Evolutionary conservation across 2,797 vertebrate species (phyloP).

Genomic region (Neosilurus hyrtlii): DNA sequence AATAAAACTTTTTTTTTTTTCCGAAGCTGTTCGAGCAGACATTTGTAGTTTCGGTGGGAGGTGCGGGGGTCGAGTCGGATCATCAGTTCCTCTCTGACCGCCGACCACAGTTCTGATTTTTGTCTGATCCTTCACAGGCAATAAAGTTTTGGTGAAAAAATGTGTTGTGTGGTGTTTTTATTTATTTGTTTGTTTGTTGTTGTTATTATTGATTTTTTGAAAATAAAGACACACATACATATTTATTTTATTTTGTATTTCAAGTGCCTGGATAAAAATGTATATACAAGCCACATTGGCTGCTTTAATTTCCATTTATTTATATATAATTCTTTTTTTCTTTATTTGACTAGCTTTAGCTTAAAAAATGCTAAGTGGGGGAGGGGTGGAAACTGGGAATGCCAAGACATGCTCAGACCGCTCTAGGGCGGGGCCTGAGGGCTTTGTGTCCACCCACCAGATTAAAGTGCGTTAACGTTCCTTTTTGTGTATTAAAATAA

Average conservation of each 20-base stretch:
- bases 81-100: constrained; percentile 60
- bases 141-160: constrained; percentile 54
- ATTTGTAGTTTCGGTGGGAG: constrained; percentile 63
- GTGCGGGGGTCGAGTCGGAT: constrained; percentile 61
- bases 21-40: constrained; percentile 65
- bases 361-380: too few species aligned
- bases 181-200: not conserved
- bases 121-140: constrained; percentile 52
- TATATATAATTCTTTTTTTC: too few species aligned
- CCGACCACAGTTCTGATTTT: constrained; percentile 55
- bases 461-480: too few species aligned
- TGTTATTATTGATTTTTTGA: not conserved
- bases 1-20: constrained; percentile 56
- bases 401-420: too few species aligned
- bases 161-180: not conserved
- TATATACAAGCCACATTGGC: not conserved
- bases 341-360: not conserved
- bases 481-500: too few species aligned
- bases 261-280: not conserved
- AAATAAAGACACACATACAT: too few species aligned
- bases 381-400: too few species aligned
- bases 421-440: too few species aligned
- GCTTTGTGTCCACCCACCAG: too few species aligned
- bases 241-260: not conserved
- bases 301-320: too few species aligned